Evolutionary conservation across 2,113 vertebrate species (phyloP).

Genomic region (Desmodus rotundus): DNA sequence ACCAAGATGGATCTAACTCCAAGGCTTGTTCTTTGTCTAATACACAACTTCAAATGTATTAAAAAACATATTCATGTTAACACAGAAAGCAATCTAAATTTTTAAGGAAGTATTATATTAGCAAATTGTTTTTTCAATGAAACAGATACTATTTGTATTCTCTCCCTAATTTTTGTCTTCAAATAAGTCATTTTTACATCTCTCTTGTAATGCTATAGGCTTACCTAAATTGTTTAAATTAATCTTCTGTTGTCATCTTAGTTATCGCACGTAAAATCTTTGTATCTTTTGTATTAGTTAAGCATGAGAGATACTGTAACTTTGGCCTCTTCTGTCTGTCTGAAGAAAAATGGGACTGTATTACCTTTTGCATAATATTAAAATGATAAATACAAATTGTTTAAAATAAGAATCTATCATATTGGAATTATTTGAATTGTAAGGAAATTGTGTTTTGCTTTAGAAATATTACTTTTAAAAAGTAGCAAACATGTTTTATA

Average conservation of each 20-base stretch:
- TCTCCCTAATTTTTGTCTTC: not conserved
- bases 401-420: not conserved
- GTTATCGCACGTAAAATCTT: not conserved
- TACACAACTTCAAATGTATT: not conserved
- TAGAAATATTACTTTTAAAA: not conserved
- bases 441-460: not conserved
- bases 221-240: not conserved
- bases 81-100: not conserved
- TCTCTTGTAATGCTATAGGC: not conserved
- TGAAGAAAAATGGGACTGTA: not conserved
- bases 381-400: not conserved
- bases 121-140: not conserved
- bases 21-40: not conserved
- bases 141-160: slow-evolving; percentile 24
- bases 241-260: not conserved
- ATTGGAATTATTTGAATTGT: not conserved
- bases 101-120: not conserved
- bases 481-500: too few relatives aligned
- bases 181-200: not conserved
- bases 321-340: not conserved
- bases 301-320: not conserved
- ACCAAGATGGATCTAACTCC: not conserved
- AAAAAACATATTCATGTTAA: not conserved
- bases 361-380: not conserved
- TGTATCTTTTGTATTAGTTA: not conserved